Conservation (phyloP, 2,797 vertebrate genomes). For the Carduelis carduelis region DNA sequence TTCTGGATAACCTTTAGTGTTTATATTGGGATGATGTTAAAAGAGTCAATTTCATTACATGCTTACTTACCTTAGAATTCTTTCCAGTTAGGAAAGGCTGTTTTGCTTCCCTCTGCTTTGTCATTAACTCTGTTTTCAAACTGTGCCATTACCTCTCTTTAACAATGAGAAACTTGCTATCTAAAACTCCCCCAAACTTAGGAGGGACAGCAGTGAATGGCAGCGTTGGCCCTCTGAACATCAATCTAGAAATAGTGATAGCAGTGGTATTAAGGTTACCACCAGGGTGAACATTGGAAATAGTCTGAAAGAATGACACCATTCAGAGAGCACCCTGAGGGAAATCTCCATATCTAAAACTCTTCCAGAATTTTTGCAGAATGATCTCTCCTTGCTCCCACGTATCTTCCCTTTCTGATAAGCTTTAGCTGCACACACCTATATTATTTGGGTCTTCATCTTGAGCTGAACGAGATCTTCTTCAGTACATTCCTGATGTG, state of each 20-base stretch:
- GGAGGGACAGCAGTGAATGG: background rate
- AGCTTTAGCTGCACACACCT: background rate
- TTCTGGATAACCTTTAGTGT: background rate
- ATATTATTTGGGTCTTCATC: background rate
- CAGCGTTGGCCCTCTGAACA: background rate
- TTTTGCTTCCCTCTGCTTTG: background rate
- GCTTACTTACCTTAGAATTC: background rate
- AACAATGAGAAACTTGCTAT: background rate
- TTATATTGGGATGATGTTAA: background rate
- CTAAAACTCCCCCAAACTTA: background rate
- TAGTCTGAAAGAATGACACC: background rate
- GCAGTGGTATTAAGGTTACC: background rate
- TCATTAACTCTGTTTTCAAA: background rate
- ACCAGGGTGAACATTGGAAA: background rate
- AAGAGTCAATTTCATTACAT: background rate
- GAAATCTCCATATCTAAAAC: background rate
- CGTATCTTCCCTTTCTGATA: background rate
- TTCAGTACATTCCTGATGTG: background rate
- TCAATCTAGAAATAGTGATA: background rate
- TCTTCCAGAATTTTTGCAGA: background rate
- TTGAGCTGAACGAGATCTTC: background rate
- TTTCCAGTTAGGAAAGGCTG: background rate
- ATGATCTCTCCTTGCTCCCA: background rate
- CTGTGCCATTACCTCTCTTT: background rate
- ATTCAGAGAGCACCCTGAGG: background rate